Conservation (phyloP, 2,888 invertebrate genomes). For the Drosophila nr. fundita region DNA sequence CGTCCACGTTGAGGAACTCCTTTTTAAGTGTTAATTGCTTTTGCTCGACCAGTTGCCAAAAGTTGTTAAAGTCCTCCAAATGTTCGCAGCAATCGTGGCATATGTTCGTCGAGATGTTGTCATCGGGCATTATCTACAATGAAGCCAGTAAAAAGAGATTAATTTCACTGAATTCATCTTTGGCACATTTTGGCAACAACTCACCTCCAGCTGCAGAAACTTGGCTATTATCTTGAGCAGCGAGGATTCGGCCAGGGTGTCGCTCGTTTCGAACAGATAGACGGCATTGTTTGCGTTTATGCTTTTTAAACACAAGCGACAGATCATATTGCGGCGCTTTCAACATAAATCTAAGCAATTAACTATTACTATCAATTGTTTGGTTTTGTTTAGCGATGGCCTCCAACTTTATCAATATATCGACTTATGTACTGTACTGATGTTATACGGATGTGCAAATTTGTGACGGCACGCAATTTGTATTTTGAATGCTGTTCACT, state of each 20-base stretch:
- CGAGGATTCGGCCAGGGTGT: conserved; percentile 67
- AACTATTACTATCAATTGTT: conserved; percentile 52
- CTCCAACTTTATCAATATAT: conserved; percentile 19
- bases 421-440: conserved; percentile 5
- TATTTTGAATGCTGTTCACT: too few relatives aligned
- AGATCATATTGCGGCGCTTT: conserved; percentile 66
- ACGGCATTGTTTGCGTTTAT: conserved; percentile 66
- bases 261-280: conserved; percentile 65
- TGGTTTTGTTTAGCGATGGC: conserved; percentile 60
- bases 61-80: conserved; percentile 70
- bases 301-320: conserved; percentile 73
- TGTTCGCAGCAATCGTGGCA: conserved; percentile 72
- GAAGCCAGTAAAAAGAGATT: background rate
- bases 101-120: conserved; percentile 66
- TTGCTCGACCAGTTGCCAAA: conserved; percentile 71
- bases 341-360: conserved; percentile 50
- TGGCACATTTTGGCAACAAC: conserved; percentile 1
- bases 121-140: conserved; percentile 64
- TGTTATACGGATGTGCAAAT: background rate
- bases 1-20: conserved; percentile 68
- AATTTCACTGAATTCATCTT: background rate
- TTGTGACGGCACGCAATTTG: background rate
- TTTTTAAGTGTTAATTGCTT: conserved; percentile 70
- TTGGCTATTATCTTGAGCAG: conserved; percentile 76
- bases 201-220: conserved; percentile 72